Conservation (phyloP, 2,113 vertebrate genomes). For the Neofelis nebulosa region DNA sequence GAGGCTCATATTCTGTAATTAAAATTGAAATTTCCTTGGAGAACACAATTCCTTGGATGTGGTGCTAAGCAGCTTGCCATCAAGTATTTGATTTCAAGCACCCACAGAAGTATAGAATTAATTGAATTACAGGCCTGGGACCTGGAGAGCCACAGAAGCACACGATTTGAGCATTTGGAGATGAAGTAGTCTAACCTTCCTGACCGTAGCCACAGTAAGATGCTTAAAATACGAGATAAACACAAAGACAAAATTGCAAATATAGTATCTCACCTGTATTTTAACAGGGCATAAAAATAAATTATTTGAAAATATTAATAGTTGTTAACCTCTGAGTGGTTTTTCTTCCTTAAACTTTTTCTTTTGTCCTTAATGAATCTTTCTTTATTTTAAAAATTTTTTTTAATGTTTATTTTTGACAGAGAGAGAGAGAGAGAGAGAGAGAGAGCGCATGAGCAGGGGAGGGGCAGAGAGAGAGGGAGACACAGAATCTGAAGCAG, state of each 20-base stretch:
- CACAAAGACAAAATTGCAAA: neutral
- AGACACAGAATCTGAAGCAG: no score
- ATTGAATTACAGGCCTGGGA: neutral
- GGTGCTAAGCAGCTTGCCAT: neutral
- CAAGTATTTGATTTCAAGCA: neutral
- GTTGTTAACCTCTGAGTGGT: neutral
- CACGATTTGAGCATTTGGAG: neutral
- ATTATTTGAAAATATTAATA: conserved; percentile 22
- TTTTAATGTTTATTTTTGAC: no score
- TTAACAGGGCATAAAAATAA: neutral
- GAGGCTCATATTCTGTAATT: neutral
- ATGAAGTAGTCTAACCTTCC: neutral
- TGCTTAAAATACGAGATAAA: conserved; percentile 2
- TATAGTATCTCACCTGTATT: neutral
- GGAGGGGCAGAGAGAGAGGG: no score
- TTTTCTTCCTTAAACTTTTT: neutral
- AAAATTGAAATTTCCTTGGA: neutral
- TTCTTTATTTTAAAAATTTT: neutral
- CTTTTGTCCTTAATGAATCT: neutral
- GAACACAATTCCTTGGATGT: neutral
- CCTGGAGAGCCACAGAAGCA: neutral
- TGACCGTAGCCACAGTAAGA: neutral
- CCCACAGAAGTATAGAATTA: neutral
- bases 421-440: no score
- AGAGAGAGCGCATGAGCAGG: no score